Conservation (phyloP, 2,113 vertebrate genomes). For the Peromyscus californicus region DNA sequence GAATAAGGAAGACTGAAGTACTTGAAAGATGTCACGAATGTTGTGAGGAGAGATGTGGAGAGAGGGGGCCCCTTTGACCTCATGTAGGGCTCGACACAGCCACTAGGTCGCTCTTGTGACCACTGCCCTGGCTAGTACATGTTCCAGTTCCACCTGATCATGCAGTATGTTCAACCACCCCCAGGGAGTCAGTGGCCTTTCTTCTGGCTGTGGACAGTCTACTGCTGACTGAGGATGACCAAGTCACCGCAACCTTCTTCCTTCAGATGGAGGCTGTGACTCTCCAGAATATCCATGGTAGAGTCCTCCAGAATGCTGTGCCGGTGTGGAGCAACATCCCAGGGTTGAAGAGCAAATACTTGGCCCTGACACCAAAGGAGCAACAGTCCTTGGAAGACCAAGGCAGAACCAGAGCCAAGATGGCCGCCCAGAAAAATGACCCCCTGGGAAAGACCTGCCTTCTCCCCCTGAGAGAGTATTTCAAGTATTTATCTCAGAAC, state of each 20-base stretch:
- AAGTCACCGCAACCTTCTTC: conserved; percentile 29
- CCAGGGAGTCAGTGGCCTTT: background rate
- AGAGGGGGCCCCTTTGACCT: too few relatives aligned
- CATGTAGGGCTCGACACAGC: too few relatives aligned
- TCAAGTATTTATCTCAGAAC: conserved; percentile 76
- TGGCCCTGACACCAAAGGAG: background rate
- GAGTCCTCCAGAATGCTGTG: background rate
- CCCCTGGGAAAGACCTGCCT: conserved; percentile 72
- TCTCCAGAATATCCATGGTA: background rate
- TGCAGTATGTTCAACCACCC: conserved; percentile 7
- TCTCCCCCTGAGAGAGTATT: conserved; percentile 82
- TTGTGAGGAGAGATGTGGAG: conserved; percentile 66
- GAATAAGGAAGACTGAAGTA: conserved; percentile 8
- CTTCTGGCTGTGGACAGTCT: conserved; percentile 70
- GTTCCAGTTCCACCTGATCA: conserved; percentile 68
- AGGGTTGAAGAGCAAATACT: conserved; percentile 71
- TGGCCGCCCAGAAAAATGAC: background rate
- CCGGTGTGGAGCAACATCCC: conserved; percentile 64
- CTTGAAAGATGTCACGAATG: conserved; percentile 73
- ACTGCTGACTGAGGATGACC: conserved; percentile 55
- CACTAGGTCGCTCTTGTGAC: too few relatives aligned
- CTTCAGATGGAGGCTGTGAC: conserved; percentile 66
- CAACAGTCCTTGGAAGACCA: conserved; percentile 22
- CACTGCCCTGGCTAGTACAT: conserved; percentile 15
- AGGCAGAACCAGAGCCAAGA: background rate